Percentiles rank a stretch among this genome's conserved stretches.
Evolutionary conservation across 2,888 invertebrate genomes (phyloP).

Genomic region (Dynastes grantii): DNA sequence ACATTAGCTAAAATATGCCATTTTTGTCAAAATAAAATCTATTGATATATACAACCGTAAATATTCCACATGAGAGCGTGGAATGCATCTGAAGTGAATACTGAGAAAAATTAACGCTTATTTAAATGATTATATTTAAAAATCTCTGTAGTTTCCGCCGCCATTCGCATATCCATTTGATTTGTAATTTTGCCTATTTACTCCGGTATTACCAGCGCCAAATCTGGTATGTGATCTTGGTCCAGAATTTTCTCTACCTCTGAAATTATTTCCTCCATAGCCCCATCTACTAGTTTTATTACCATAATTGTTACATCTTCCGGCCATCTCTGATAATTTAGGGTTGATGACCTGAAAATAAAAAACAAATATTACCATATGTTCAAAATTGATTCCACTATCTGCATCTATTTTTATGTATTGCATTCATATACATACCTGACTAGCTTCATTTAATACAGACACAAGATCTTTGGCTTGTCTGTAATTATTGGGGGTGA

Average conservation of each 20-base stretch:
- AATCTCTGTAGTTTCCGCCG: constrained; percentile 50
- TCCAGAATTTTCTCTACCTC: constrained; percentile 66
- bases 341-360: constrained; percentile 83
- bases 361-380: constrained; percentile 21
- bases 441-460: constrained; percentile 92
- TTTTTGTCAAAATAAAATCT: constrained; percentile 40
- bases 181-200: constrained; percentile 48
- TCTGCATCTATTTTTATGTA: neutral
- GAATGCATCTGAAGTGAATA: constrained; percentile 51
- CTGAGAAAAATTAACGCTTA: constrained; percentile 44
- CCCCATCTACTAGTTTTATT: constrained; percentile 73
- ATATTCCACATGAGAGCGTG: constrained; percentile 43
- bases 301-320: constrained; percentile 74
- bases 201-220: constrained; percentile 47
- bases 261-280: constrained; percentile 63
- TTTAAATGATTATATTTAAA: constrained; percentile 28
- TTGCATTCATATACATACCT: constrained; percentile 72
- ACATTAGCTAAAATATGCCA: constrained; percentile 34
- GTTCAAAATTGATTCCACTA: too few species aligned
- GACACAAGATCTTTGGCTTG: constrained; percentile 92
- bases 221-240: constrained; percentile 62
- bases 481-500: constrained; percentile 89
- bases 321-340: constrained; percentile 86
- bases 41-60: constrained; percentile 41
- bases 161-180: constrained; percentile 60